These are phyloP conservation scores for Nannospalax galili DNA, from an alignment of 2,113 vertebrate species.

Conservation along the genomic window DNA sequence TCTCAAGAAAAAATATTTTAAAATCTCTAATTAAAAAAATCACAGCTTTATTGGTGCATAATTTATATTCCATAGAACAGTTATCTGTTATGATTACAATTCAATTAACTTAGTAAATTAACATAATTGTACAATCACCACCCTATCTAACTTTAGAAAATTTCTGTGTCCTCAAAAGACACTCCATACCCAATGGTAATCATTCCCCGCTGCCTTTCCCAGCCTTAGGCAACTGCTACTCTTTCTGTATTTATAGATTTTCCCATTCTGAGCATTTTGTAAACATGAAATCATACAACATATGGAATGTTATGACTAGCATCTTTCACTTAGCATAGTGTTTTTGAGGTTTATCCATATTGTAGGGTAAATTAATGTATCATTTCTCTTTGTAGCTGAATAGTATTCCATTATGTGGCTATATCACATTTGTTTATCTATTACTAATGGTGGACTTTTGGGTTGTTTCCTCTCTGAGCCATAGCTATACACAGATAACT, in stretches of 20 bases:
- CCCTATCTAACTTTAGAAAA: background rate
- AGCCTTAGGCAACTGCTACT: background rate
- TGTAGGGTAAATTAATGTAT: too few relatives aligned
- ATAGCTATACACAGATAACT: background rate
- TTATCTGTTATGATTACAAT: background rate
- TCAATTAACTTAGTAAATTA: background rate
- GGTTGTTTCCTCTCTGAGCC: background rate
- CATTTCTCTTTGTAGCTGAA: background rate
- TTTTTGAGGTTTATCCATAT: background rate
- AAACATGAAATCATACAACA: rapidly evolving
- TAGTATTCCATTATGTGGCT: rapidly evolving
- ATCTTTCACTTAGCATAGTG: background rate
- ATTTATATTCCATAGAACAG: background rate
- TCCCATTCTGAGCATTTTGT: background rate
- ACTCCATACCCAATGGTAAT: too few relatives aligned
- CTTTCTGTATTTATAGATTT: background rate
- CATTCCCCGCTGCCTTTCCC: background rate
- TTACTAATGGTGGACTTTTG: background rate
- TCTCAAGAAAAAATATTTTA: background rate
- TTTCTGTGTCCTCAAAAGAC: background rate
- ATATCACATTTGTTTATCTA: background rate
- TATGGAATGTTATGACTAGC: too few relatives aligned
- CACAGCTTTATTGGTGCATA: background rate
- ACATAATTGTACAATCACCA: background rate
- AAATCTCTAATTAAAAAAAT: background rate